Evolutionary conservation across 2,797 vertebrate genomes (phyloP).

Genomic region (Chloroceryle amazona): DNA sequence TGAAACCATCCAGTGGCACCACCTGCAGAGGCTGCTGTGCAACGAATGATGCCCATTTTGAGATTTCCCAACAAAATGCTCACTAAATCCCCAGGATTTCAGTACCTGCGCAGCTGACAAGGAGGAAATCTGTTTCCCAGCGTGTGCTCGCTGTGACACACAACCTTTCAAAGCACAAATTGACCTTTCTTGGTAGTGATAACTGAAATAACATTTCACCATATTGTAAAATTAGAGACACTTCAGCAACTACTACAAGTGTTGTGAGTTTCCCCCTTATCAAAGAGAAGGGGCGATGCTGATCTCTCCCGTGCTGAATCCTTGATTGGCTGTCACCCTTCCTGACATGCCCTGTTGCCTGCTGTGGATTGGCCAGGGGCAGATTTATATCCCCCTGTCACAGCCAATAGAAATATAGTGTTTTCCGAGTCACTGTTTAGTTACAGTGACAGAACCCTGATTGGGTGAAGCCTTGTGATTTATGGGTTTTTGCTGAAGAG

Average conservation of each 20-base stretch:
- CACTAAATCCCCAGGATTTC: background rate
- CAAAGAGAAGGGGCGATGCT: conserved; percentile 60
- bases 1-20: background rate
- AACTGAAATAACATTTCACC: background rate
- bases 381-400: conserved; percentile 91
- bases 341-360: conserved; percentile 84
- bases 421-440: conserved; percentile 86
- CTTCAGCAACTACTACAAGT: conserved; percentile 55
- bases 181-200: background rate
- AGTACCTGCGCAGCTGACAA: background rate
- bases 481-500: conserved; percentile 88
- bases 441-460: conserved; percentile 91
- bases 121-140: background rate
- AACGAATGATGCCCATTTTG: rapidly evolving
- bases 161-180: background rate
- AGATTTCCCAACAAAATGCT: background rate
- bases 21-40: background rate
- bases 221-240: background rate
- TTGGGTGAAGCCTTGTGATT: conserved; percentile 88
- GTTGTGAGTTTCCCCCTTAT: conserved; percentile 73
- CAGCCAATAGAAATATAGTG: conserved; percentile 84
- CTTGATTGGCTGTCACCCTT: conserved; percentile 81
- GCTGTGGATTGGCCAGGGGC: conserved; percentile 85
- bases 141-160: rapidly evolving
- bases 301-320: conserved; percentile 80